Conservation (phyloP, 2,888 invertebrate genomes). For the Trichopria drosophilae region DNA sequence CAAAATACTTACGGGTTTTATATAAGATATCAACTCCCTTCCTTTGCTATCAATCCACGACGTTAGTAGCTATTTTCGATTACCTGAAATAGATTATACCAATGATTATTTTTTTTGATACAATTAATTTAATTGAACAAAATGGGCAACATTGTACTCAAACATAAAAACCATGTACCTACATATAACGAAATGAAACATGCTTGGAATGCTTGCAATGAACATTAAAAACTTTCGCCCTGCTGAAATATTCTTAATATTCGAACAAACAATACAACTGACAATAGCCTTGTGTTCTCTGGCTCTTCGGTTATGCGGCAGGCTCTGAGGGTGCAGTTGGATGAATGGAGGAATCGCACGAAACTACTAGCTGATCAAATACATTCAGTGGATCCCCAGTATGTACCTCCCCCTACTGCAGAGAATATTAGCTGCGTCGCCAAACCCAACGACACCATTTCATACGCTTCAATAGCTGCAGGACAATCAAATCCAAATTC, state of each 20-base stretch:
- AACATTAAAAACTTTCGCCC: constrained; percentile 24
- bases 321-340: constrained; percentile 68
- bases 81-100: no score
- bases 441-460: constrained; percentile 42
- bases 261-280: no score
- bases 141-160: not conserved
- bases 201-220: constrained; percentile 29
- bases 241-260: constrained; percentile 34
- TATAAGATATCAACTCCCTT: no score
- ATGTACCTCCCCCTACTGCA: constrained; percentile 62
- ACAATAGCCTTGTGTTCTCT: constrained; percentile 53
- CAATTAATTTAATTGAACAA: no score
- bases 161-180: constrained; percentile 38
- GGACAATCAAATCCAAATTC: constrained; percentile 62
- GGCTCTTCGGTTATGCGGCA: constrained; percentile 61
- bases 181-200: constrained; percentile 25
- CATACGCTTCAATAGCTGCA: constrained; percentile 74
- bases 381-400: constrained; percentile 77
- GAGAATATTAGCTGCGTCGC: constrained; percentile 55
- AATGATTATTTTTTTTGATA: no score
- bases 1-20: no score
- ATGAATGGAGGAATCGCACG: constrained; percentile 71
- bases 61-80: no score
- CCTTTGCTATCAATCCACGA: no score
- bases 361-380: constrained; percentile 72